Evolutionary conservation across 2,113 vertebrate species (phyloP).

Genomic region (Empidonax alnorum): DNA sequence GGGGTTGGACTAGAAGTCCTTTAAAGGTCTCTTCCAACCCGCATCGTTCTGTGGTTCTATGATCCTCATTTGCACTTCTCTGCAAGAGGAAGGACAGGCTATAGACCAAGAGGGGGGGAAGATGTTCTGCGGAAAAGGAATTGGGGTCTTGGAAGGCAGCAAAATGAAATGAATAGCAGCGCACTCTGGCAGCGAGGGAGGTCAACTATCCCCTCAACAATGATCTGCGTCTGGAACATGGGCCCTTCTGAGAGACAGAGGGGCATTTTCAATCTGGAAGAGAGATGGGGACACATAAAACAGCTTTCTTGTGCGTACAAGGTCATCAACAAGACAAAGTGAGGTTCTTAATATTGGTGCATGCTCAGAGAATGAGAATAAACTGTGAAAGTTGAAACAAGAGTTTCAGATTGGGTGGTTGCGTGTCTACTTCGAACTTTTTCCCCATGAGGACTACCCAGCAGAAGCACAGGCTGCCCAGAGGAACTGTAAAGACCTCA

Average conservation of each 20-base stretch:
- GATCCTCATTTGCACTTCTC: not conserved
- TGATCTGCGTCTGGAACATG: not conserved
- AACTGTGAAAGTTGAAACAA: not conserved
- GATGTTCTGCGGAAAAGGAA: not conserved
- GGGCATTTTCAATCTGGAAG: not conserved
- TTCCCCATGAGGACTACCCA: not conserved
- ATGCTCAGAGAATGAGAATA: not conserved
- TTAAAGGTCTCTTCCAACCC: not conserved
- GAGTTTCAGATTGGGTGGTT: not conserved
- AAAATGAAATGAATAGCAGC: not conserved
- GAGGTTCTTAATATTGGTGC: not conserved
- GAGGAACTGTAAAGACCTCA: not conserved
- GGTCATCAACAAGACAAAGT: not conserved
- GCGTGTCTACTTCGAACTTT: not conserved
- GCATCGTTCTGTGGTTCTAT: not conserved
- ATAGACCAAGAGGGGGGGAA: not conserved
- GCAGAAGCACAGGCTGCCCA: not conserved
- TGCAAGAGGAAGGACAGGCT: not conserved
- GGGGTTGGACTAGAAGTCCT: not conserved
- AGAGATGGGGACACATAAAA: not conserved
- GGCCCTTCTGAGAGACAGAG: fast-evolving
- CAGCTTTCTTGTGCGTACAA: not conserved
- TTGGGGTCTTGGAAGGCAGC: not conserved
- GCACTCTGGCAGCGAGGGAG: not conserved
- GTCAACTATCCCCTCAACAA: fast-evolving